Evolutionary conservation across 2,888 invertebrate genomes (phyloP).

Genomic region (Platypus cylindrus): DNA sequence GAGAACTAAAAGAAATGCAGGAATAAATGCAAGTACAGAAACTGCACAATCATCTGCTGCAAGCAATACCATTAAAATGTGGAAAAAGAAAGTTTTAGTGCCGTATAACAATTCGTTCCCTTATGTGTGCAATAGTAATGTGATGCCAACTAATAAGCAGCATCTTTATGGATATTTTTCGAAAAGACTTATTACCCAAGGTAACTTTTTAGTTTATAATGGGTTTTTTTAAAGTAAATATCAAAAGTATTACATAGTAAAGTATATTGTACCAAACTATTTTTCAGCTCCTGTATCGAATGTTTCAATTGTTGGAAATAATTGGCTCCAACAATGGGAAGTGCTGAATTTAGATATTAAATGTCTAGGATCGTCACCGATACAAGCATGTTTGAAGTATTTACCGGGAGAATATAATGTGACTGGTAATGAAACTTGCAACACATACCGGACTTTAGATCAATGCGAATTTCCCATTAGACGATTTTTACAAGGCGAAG

Average conservation of each 20-base stretch:
- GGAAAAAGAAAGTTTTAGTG: constrained; percentile 26
- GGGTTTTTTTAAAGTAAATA: background rate
- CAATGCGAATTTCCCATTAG: constrained; percentile 49
- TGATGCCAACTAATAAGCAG: constrained; percentile 49
- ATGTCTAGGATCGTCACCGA: constrained; percentile 64
- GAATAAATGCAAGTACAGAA: constrained; percentile 1
- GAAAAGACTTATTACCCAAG: constrained; percentile 50
- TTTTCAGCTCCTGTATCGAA: constrained; percentile 55
- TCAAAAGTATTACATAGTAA: background rate
- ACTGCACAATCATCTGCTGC: background rate
- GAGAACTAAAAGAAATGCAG: constrained; percentile 8
- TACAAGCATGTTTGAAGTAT: constrained; percentile 56
- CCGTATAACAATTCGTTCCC: constrained; percentile 33
- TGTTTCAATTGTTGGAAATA: constrained; percentile 58
- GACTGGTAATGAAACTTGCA: constrained; percentile 68
- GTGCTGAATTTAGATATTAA: constrained; percentile 55
- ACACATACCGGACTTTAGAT: constrained; percentile 25
- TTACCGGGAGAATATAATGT: constrained; percentile 46
- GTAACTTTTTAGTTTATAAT: constrained; percentile 36
- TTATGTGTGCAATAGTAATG: constrained; percentile 45
- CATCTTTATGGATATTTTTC: constrained; percentile 65
- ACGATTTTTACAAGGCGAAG: constrained; percentile 46
- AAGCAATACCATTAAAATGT: constrained; percentile 19
- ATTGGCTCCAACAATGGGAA: constrained; percentile 76
- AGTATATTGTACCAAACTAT: constrained; percentile 1